A percentile compares a stretch with the other conserved stretches of the same genome.
Evolutionary conservation across 2,797 vertebrate genomes (phyloP).

Genomic region (Hippopotamyrus pictus): DNA sequence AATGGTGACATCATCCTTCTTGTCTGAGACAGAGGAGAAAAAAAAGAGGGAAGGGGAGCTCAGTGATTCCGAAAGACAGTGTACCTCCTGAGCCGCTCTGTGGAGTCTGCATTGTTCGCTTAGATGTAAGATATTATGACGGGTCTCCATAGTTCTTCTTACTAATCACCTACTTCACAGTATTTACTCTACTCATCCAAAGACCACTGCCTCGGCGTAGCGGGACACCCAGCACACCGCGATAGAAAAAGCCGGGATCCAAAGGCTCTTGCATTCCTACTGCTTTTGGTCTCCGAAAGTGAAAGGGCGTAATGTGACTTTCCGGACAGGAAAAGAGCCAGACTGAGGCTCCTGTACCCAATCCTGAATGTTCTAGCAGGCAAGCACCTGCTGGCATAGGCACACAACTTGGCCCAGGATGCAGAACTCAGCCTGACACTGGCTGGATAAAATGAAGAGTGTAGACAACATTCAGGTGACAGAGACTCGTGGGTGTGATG

Average conservation of each 20-base stretch:
- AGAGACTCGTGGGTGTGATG: neutral
- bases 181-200: neutral
- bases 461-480: neutral
- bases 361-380: neutral
- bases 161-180: neutral
- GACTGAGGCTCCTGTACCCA: neutral
- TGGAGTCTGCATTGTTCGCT: neutral
- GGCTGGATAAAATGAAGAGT: neutral
- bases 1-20: conserved; percentile 56
- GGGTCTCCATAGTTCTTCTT: neutral
- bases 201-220: neutral
- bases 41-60: neutral
- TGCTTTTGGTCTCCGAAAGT: neutral
- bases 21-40: conserved; percentile 47
- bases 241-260: neutral
- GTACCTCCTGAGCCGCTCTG: neutral
- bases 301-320: neutral
- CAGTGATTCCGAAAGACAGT: neutral
- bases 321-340: neutral
- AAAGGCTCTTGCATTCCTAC: neutral
- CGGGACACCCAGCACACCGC: neutral
- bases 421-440: neutral
- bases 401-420: neutral
- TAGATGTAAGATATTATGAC: neutral
- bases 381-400: neutral